Conservation (phyloP, 2,888 invertebrate genomes). For the Drosophila kuntzei region DNA sequence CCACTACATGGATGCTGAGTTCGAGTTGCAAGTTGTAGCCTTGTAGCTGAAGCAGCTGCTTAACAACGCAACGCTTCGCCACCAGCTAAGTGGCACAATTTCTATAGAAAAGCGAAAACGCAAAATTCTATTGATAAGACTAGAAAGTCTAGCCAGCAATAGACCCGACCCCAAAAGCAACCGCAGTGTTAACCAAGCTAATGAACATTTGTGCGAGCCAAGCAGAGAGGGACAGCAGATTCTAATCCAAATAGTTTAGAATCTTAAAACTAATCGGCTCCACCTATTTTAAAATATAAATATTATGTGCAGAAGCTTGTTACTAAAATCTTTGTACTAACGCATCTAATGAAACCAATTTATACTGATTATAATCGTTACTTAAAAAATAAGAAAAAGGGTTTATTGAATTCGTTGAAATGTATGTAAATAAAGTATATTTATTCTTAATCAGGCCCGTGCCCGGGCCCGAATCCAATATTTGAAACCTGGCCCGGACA, state of each 20-base stretch:
- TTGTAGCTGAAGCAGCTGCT: constrained; percentile 36
- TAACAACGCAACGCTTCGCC: constrained; percentile 43
- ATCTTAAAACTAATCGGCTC: background rate
- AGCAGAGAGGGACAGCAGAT: background rate
- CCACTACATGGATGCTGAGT: background rate
- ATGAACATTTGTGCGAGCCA: constrained; percentile 42
- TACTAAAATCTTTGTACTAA: background rate
- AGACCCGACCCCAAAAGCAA: constrained; percentile 5
- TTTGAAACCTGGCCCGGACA: too few species aligned
- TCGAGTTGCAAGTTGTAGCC: constrained; percentile 6
- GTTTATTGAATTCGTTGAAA: too few species aligned
- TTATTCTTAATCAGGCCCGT: too few species aligned
- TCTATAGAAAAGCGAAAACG: constrained; percentile 71
- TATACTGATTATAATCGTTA: too few species aligned
- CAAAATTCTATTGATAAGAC: constrained; percentile 48
- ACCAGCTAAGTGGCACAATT: constrained; percentile 73
- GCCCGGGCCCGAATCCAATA: too few species aligned
- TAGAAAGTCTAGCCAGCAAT: constrained; percentile 44
- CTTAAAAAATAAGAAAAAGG: too few species aligned
- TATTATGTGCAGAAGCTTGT: background rate
- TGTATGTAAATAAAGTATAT: too few species aligned
- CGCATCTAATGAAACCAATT: background rate
- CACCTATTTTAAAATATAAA: background rate
- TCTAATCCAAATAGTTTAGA: background rate
- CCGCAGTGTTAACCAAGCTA: constrained; percentile 46